These are phyloP conservation scores for Drosophila ogumai DNA, from an alignment of 1,140 invertebrate genomes.

Conservation along the genomic window DNA sequence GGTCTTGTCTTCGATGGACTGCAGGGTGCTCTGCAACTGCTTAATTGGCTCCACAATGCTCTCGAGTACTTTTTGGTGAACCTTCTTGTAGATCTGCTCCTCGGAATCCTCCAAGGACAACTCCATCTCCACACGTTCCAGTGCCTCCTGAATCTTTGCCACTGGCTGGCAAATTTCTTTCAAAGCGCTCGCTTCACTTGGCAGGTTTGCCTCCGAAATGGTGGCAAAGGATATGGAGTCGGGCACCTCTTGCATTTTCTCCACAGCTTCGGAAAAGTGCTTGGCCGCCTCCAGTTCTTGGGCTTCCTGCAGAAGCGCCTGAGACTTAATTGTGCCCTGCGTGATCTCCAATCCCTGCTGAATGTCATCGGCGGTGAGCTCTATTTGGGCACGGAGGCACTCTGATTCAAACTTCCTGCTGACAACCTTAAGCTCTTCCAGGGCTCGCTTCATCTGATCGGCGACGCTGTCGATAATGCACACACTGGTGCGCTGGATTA, in stretches of 20 bases:
- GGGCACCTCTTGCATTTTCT: conserved; percentile 84
- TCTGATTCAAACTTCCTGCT: conserved; percentile 67
- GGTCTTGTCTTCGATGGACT: conserved; percentile 84
- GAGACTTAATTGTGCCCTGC: conserved; percentile 85
- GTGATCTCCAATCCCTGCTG: conserved; percentile 86
- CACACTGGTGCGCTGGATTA: conserved; percentile 88
- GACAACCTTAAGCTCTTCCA: conserved; percentile 85
- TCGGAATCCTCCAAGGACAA: conserved; percentile 83
- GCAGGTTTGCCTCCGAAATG: conserved; percentile 85
- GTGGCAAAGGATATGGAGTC: conserved; percentile 85
- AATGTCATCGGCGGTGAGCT: conserved; percentile 85
- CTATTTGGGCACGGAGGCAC: conserved; percentile 83
- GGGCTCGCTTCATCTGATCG: conserved; percentile 85
- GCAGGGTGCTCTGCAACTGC: conserved; percentile 84
- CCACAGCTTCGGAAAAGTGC: conserved; percentile 81
- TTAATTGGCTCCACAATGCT: conserved; percentile 85
- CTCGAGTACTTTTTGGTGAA: conserved; percentile 85
- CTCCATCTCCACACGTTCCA: conserved; percentile 85
- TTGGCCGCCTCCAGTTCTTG: conserved; percentile 85
- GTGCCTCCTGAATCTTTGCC: conserved; percentile 83
- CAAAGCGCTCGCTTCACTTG: conserved; percentile 83
- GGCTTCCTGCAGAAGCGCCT: conserved; percentile 85
- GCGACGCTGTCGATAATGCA: conserved; percentile 87
- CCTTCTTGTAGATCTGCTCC: conserved; percentile 77
- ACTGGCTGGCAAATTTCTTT: conserved; percentile 83